Conservation (phyloP, 2,888 invertebrate species). For the Buathra laborator region DNA sequence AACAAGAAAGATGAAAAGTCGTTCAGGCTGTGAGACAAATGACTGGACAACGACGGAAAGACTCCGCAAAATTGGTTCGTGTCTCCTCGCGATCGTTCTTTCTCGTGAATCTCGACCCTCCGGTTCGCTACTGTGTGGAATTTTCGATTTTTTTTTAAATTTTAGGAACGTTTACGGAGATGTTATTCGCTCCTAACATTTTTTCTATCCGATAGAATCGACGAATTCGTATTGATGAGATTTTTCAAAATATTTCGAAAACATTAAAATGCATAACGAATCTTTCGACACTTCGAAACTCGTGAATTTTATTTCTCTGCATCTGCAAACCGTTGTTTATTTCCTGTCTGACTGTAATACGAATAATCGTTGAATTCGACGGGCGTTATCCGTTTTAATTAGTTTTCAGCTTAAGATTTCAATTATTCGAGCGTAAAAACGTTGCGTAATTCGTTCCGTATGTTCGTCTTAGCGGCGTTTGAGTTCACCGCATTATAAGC, state of each 20-base stretch:
- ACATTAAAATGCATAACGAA: no score
- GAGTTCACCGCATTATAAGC: not conserved
- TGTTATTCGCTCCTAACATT: no score
- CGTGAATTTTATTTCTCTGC: no score
- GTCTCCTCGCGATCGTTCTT: conserved; percentile 70
- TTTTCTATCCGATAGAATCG: no score
- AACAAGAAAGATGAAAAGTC: conserved; percentile 26
- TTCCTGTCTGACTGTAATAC: not conserved
- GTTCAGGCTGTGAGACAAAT: conserved; percentile 80
- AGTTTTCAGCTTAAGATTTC: not conserved
- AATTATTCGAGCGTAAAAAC: not conserved
- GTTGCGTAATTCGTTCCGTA: not conserved
- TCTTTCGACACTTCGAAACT: no score
- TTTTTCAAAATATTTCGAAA: no score
- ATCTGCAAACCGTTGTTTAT: no score
- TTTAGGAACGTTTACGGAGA: no score
- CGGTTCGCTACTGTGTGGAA: not conserved
- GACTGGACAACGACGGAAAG: conserved; percentile 80
- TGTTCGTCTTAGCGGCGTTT: not conserved
- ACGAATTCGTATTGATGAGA: no score
- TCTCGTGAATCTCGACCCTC: conserved; percentile 31
- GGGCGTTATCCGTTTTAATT: not conserved
- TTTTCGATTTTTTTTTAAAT: no score
- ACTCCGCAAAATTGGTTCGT: conserved; percentile 77
- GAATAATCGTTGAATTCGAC: not conserved